These are phyloP conservation scores for Hyperoplus immaculatus DNA, from an alignment of 2,797 vertebrate species.

Conservation along the genomic window DNA sequence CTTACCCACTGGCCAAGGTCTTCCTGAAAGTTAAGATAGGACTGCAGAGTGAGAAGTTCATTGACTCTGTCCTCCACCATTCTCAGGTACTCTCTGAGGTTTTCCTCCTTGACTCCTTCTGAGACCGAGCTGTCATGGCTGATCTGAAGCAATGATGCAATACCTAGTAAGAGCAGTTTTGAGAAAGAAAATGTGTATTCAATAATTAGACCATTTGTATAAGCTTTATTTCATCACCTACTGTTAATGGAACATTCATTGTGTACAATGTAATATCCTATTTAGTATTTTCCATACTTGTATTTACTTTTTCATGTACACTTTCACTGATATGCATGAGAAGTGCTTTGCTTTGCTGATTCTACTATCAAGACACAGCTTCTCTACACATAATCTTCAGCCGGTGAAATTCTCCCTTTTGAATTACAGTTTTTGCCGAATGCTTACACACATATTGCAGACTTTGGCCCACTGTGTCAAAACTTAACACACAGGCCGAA, in stretches of 20 bases:
- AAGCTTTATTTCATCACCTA: not conserved
- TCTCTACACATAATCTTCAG: too few relatives aligned
- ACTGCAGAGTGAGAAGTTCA: conserved; percentile 30
- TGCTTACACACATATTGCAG: too few relatives aligned
- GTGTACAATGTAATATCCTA: not conserved
- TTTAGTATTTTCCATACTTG: not conserved
- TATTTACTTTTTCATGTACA: not conserved
- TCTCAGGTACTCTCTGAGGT: conserved; percentile 10
- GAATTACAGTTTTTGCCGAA: too few relatives aligned
- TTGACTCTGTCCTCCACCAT: conserved; percentile 43
- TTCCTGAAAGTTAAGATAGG: conserved; percentile 12
- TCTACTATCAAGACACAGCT: not conserved
- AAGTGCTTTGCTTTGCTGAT: not conserved
- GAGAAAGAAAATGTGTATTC: not conserved
- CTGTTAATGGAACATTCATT: not conserved
- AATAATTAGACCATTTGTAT: not conserved
- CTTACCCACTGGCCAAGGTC: conserved; percentile 20
- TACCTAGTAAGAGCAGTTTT: conserved; percentile 16
- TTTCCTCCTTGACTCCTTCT: conserved; percentile 5
- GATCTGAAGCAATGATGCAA: conserved; percentile 19
- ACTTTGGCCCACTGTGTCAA: too few relatives aligned
- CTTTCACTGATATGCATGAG: too few relatives aligned
- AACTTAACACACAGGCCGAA: too few relatives aligned
- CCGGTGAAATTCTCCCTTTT: too few relatives aligned
- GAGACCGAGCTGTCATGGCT: not conserved